Evolutionary conservation across 1,140 invertebrate genomes (phyloP), one percentile per base, ranked within the genome.

Genomic region (Trichogramma pretiosum): DNA sequence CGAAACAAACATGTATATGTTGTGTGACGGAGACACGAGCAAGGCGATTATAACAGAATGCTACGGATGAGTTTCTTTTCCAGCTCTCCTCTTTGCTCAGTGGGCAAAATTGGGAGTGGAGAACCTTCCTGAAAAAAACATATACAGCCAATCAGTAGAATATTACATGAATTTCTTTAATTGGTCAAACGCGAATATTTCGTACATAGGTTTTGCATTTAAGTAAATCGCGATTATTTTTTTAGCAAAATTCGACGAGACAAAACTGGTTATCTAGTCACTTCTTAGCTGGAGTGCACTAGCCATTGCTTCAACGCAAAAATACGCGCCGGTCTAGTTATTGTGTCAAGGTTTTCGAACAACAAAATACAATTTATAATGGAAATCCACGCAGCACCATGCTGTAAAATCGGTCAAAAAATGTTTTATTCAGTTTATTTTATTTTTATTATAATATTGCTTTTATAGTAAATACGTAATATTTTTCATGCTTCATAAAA

Each of bases 31-130:
- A 50, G 48, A 44, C 19, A 14, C 40, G 21, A 33, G 14, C 45
- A 50, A 49, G 35, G 28, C 32, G 50, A 48, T 40, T 16, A 42
- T 50, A 48, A 50, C 33, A 59, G 62, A 57, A 54, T 69, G 67
- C 63, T 65, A 65, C 60, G 68, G 65, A 69, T 70, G 65, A 68
- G 64, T 70, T 72, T 77, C 75, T 74, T 77, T 80, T 83, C 80
- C 83, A 83, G 82, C 80, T 85, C 83, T 85, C 83, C 84, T 86
- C 84, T 85, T 85, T 85, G 83, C 84, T 84, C 78, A 75, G 76
- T 69, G 74, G 76, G 77, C 77, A 78, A 79, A 79, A 78, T 77
- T 77, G 76, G 76, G 75, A 77, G 70, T 73, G 70, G 69, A 72
- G 65, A 72, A 70, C 56, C 63, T 69, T 70, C 61, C 60, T 63